Evolutionary conservation across 2,797 vertebrate species (phyloP), one percentile per base, ranked within the genome.

Genomic region (Notolepis coatsorum): DNA sequence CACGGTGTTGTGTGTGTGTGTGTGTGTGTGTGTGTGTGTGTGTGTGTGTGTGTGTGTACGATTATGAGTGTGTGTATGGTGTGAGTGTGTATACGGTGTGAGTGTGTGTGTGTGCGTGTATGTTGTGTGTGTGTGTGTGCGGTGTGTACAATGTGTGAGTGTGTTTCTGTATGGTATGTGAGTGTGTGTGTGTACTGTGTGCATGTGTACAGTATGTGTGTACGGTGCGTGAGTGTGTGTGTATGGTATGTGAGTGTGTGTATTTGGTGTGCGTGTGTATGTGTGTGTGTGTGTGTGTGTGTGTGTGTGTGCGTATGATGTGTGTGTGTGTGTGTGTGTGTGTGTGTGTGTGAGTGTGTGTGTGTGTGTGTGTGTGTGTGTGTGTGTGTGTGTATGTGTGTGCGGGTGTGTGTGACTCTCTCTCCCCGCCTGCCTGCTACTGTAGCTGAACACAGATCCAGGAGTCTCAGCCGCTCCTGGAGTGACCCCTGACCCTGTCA

Each of bases 391-490:
- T 61, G 48, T 39, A 7, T 50, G n/a, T 45, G 39, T 5, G 55
- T 24, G 46, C 20, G 61, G 41, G 42, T 15, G 81, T 77, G 87
- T 77, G 86, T 92, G 89, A 92, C 82, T 48, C 81, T 92, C 74
- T 93, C 84, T 92, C 80, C 84, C 74, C 85, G 58, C 85, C 84
- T 90, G 82, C 77, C n/a, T n/a, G 86, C 65, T 86, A 99, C 96
- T 48, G 98, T 97, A 88, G 96, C 96, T 61, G 96, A 99, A 82
- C 95, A 95, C 92, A 96, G 96, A 88, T 95, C 96, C 93, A 96
- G 96, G 91, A 99, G 96, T 95, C 98, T 99, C 95, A 98, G 94
- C 95, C 94, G 96, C 85, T 99, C 97, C 94, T 99, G 97, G 97
- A 99, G 96, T 85, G 97, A 99, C 91, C 97, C 97, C 75, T n/a